phyloP scores from a whole-genome alignment of 2,113 vertebrate species.

The Rhadina sibilatrix region DNA sequence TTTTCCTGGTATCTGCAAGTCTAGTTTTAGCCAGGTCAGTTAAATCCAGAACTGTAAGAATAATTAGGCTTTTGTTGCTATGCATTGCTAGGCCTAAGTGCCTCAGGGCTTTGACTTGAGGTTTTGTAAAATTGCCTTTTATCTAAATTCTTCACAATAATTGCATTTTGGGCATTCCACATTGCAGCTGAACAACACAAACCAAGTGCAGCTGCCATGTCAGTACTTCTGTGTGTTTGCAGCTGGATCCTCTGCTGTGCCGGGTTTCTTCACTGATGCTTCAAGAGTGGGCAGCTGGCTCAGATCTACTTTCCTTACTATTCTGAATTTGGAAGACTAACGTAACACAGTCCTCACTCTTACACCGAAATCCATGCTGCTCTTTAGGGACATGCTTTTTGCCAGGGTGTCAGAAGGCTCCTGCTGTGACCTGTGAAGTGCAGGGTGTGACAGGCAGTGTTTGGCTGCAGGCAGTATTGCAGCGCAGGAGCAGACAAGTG shows the following conservation, averaged over 20 bases:
- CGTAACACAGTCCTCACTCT: background rate
- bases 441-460: background rate
- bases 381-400: background rate
- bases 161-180: background rate
- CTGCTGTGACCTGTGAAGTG: background rate
- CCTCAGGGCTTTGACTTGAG: background rate
- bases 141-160: background rate
- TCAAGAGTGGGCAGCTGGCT: background rate
- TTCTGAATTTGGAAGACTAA: background rate
- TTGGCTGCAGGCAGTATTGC: background rate
- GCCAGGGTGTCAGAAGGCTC: background rate
- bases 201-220: background rate
- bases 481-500: background rate
- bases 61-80: background rate
- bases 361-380: background rate
- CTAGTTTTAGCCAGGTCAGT: background rate
- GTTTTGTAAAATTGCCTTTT: background rate
- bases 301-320: background rate
- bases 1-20: background rate
- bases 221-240: background rate
- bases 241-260: background rate
- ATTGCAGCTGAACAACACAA: background rate
- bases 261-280: background rate
- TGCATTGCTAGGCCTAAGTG: background rate
- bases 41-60: background rate